Evolutionary conservation across 2,113 vertebrate genomes (phyloP).

Genomic region (Cebidichthys violaceus): DNA sequence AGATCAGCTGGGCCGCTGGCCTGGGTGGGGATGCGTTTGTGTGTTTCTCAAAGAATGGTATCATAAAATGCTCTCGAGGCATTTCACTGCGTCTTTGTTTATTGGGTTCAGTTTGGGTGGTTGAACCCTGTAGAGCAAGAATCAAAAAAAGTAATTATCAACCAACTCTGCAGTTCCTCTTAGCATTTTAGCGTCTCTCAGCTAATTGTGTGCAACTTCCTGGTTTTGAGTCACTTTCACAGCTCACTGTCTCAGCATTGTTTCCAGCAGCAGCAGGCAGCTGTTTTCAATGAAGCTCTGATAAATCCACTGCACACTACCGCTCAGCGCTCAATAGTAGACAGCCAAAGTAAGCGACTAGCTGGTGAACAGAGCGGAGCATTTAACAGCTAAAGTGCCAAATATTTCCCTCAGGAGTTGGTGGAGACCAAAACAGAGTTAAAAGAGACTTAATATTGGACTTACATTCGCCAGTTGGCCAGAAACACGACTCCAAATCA

Average conservation of each 20-base stretch:
- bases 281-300: not conserved
- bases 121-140: not conserved
- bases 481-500: not conserved
- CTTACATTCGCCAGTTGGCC: too few species aligned
- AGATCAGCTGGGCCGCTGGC: constrained; percentile 73
- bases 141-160: not conserved
- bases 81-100: constrained; percentile 42
- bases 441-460: too few species aligned
- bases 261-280: not conserved
- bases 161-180: not conserved
- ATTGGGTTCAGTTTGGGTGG: constrained; percentile 3
- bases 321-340: not conserved
- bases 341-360: not conserved
- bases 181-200: not conserved
- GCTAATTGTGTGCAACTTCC: not conserved
- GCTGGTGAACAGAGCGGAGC: too few species aligned
- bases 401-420: too few species aligned
- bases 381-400: not conserved
- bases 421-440: too few species aligned
- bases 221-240: not conserved
- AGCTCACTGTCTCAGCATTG: constrained; percentile 1
- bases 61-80: constrained; percentile 62
- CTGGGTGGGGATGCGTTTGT: constrained; percentile 44
- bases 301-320: not conserved
- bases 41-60: constrained; percentile 44